Conservation (phyloP, 2,797 vertebrate genomes). For the Cirrhinus mrigala region DNA sequence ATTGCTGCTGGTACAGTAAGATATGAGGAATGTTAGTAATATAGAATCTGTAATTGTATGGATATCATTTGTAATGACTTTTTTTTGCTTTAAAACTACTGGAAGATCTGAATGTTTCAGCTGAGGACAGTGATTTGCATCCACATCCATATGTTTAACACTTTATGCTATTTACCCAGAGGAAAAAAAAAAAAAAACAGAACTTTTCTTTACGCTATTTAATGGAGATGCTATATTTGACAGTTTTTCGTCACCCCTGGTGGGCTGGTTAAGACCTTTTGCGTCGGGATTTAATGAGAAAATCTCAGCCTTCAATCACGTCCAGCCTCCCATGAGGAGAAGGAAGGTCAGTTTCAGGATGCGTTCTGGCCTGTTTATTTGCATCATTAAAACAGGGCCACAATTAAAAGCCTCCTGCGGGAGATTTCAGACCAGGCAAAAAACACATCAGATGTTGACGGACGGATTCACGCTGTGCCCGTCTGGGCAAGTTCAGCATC, state of each 20-base stretch:
- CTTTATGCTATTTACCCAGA: background rate
- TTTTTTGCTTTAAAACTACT: background rate
- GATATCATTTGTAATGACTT: background rate
- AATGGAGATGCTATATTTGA: slow-evolving; percentile 33
- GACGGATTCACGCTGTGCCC: slow-evolving; percentile 44
- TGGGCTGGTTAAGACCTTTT: slow-evolving; percentile 32
- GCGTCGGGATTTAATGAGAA: slow-evolving; percentile 54
- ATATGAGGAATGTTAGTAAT: background rate
- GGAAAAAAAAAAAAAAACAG: background rate
- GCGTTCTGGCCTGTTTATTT: slow-evolving; percentile 41
- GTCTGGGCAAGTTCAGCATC: slow-evolving; percentile 34
- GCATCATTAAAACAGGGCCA: slow-evolving; percentile 39
- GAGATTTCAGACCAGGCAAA: slow-evolving; percentile 14
- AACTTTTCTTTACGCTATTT: background rate
- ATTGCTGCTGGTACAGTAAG: background rate
- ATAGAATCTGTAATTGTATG: too few relatives aligned
- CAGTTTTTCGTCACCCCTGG: slow-evolving; percentile 30
- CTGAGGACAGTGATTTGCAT: background rate
- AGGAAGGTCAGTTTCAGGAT: slow-evolving; percentile 43
- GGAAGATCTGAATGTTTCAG: background rate
- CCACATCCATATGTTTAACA: background rate
- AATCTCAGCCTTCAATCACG: slow-evolving; percentile 47
- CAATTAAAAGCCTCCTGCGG: slow-evolving; percentile 53
- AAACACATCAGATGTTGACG: slow-evolving; percentile 41
- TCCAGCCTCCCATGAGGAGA: slow-evolving; percentile 37